Evolutionary conservation across 2,113 vertebrate genomes (phyloP), one percentile per base, ranked within the genome.

Genomic region (Cynoglossus semilaevis): DNA sequence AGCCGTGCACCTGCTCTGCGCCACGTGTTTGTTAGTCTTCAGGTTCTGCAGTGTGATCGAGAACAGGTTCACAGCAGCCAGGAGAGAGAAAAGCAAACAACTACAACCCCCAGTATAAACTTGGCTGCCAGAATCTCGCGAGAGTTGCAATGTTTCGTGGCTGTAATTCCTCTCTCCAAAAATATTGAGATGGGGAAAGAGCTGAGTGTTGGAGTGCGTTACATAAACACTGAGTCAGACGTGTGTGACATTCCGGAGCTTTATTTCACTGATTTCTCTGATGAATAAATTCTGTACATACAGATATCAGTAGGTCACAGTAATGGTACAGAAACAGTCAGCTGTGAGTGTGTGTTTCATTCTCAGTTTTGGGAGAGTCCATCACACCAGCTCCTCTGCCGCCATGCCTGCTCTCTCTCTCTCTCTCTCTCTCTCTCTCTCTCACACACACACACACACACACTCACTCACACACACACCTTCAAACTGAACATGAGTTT

Each of bases 41-140:
- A 29, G 22, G 22, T 29, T 29, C n/a, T 1, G 12, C 17, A 49
- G 29, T 17, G n/a, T 15, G 10, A 1, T 0, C 6, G 5, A 15
- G 8, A 29, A 2, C 16, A 12, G 8, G 16, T 17, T 6, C 14
- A 1, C n/a, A n/a, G 22, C 22, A 29, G n/a, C n/a, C n/a, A n/a
- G 22, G 6, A 29, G 22, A 15, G 3, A 1, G 16, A 58, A 83
- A 62, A 82, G n/a, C n/a, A n/a, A n/a, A n/a, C n/a, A n/a, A 90
- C 89, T 89, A 89, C 87, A 88, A 81, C 1, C 45, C 76, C 86
- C 87, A 82, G 1, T 13, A 15, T 9, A 86, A 82, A 1, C 13
- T 3, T 1, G 7, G 4, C 12, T 18, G 8, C 40, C 22, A 15
- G 15, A 69, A 56, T 67, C 84, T 88, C 90, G 89, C 87, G 89